These are phyloP conservation scores for Biston betularia DNA, from an alignment of 2,888 invertebrate species.

Conservation along the genomic window DNA sequence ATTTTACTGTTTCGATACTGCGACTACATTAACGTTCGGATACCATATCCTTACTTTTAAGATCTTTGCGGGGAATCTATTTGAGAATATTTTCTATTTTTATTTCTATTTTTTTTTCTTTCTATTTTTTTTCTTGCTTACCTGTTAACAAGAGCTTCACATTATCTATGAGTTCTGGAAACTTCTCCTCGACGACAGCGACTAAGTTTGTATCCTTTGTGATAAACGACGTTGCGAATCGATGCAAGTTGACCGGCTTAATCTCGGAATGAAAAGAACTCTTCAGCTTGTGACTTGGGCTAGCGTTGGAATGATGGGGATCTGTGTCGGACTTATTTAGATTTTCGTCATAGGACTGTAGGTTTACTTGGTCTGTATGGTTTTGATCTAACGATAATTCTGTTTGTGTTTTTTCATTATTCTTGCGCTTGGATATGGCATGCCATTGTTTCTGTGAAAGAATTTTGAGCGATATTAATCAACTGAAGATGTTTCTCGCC, in stretches of 20 bases:
- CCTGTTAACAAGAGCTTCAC: slow-evolving; percentile 84
- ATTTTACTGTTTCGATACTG: no score
- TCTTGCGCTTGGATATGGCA: slow-evolving; percentile 80
- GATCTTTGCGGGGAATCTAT: no score
- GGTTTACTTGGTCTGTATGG: slow-evolving; percentile 28
- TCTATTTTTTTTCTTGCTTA: slow-evolving; percentile 41
- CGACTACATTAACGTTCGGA: no score
- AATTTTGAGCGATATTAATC: no score
- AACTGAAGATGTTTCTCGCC: no score
- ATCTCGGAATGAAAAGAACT: not conserved
- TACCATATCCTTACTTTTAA: no score
- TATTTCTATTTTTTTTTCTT: no score
- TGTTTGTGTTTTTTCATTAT: slow-evolving; percentile 40
- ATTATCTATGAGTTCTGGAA: slow-evolving; percentile 62
- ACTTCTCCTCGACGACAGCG: slow-evolving; percentile 79
- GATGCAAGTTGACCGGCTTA: slow-evolving; percentile 71
- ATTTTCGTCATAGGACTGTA: not conserved
- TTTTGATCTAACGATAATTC: not conserved
- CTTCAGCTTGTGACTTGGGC: not conserved
- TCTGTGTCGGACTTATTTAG: slow-evolving; percentile 13
- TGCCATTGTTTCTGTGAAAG: slow-evolving; percentile 85
- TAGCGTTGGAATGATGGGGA: not conserved
- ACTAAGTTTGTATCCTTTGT: slow-evolving; percentile 85
- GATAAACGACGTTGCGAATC: slow-evolving; percentile 87
- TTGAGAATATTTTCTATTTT: no score